Conservation (phyloP, 2,888 invertebrate species). For the Lordiphosa andalusiaca region DNA sequence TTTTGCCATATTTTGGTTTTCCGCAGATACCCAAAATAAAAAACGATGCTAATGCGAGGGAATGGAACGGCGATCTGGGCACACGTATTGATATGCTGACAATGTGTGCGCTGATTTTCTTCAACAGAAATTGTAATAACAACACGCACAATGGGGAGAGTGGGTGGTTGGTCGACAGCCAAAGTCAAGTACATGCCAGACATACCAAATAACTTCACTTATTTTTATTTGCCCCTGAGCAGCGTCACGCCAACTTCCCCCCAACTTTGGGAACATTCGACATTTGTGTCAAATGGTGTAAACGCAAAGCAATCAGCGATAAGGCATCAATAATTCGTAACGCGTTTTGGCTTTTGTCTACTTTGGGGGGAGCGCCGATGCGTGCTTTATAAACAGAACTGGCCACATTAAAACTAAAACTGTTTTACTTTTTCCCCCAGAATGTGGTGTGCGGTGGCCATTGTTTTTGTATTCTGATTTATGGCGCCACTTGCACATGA, state of each 20-base stretch:
- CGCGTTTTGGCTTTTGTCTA: conserved; percentile 48
- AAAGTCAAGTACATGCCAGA: conserved; percentile 55
- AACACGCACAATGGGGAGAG: conserved; percentile 23
- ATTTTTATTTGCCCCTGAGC: conserved; percentile 47
- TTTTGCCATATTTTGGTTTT: conserved; percentile 65
- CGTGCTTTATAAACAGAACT: conserved; percentile 25
- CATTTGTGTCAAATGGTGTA: conserved; percentile 66
- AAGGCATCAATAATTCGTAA: conserved; percentile 69
- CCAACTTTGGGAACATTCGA: conserved; percentile 17
- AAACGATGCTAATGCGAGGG: conserved; percentile 48
- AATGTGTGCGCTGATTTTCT: conserved; percentile 62
- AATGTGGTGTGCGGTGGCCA: neutral
- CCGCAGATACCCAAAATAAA: conserved; percentile 36
- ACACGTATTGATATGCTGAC: conserved; percentile 66
- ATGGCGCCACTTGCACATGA: conserved; percentile 67
- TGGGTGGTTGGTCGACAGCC: conserved; percentile 13
- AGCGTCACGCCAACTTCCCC: neutral
- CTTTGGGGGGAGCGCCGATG: conserved; percentile 6
- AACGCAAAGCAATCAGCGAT: conserved; percentile 70
- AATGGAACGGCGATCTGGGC: conserved; percentile 14
- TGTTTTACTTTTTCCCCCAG: conserved; percentile 44
- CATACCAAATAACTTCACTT: conserved; percentile 70
- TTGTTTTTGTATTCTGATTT: conserved; percentile 49
- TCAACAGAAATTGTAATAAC: conserved; percentile 42
- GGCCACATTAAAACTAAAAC: conserved; percentile 66